Base-by-base conservation (phyloP, 2,113 vertebrate genomes). In the Antennarius striatus region DNA sequence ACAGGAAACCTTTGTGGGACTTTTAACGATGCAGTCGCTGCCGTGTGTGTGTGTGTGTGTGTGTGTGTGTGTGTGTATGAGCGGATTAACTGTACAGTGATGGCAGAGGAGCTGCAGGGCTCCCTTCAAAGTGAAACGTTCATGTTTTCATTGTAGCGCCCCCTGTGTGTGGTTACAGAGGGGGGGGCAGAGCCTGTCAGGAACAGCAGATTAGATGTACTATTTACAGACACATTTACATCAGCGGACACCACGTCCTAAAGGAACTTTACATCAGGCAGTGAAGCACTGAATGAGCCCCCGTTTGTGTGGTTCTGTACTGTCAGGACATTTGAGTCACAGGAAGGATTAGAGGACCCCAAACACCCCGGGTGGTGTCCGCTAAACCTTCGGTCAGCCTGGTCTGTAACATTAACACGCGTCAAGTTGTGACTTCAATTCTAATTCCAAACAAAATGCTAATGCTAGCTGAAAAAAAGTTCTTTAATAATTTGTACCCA, bases 161-260 rank as follows among this genome's bases (percentile, higher is more conserved):
- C 29, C 10, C 17, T 36, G 28, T 15, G 16, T 46, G 32, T 50
- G 59, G 15, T 71, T 83, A 36, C 50, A 29, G 16, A 63, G 68
- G 12, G 17, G 73, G 67, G 6, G 76, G 68, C 70, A 80, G 57
- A 72, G 74, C 69, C 63, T 65, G 66, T 60, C 60, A 56, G 68
- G 58, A 75, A 74, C 81, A 78, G 78, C 80, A 81, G 71, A 71
- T 75, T 65, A 71, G 52, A 81, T 78, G 73, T 67, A 52, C 70
- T 75, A 83, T 84, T 59, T 72, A 84, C 82, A 86, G 17, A 87
- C 57, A 77, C 79, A 79, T 84, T 78, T 86, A 84, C 87, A 86
- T 71, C 46, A 46, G 63, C 42, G 79, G 80, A 63, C 70, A 52
- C 5, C 13, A 39, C 2, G 63, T 75, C 70, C 56, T 16, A 55